These are phyloP conservation scores for Athalia rosae DNA, from an alignment of 2,888 invertebrate genomes.

Conservation along the genomic window DNA sequence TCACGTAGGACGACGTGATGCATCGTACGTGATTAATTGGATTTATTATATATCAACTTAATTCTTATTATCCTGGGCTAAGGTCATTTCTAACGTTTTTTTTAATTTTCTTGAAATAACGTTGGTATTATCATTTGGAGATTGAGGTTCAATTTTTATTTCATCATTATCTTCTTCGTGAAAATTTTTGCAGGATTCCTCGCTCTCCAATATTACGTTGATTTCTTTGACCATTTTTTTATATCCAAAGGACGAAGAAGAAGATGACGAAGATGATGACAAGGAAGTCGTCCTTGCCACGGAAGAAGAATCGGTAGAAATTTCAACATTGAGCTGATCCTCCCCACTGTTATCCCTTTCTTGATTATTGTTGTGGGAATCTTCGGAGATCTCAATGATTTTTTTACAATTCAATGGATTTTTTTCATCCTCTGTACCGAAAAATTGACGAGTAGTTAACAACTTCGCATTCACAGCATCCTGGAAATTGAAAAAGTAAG, in stretches of 20 bases:
- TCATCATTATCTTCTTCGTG: neutral
- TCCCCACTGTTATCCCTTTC: too few species aligned
- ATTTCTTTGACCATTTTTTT: neutral
- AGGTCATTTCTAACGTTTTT: constrained; percentile 59
- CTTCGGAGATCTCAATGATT: too few species aligned
- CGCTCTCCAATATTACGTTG: neutral
- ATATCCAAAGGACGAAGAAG: too few species aligned
- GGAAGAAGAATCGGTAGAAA: too few species aligned
- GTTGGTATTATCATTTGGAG: neutral
- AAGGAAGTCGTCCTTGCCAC: too few species aligned
- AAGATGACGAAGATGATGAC: too few species aligned
- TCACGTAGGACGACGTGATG: neutral
- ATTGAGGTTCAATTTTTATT: neutral
- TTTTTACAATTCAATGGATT: too few species aligned
- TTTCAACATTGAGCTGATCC: too few species aligned
- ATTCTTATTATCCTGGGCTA: constrained; percentile 50
- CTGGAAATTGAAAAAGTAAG: neutral
- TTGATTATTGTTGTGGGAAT: too few species aligned
- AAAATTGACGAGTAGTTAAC: constrained; percentile 21
- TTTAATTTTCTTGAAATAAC: constrained; percentile 33
- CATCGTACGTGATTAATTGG: neutral
- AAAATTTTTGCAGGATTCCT: neutral
- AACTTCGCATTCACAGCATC: constrained; percentile 5
- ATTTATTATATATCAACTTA: neutral
- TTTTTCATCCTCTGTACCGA: neutral